Evolutionary conservation across 2,888 invertebrate genomes (phyloP).

Genomic region (Eupithecia centaureata): DNA sequence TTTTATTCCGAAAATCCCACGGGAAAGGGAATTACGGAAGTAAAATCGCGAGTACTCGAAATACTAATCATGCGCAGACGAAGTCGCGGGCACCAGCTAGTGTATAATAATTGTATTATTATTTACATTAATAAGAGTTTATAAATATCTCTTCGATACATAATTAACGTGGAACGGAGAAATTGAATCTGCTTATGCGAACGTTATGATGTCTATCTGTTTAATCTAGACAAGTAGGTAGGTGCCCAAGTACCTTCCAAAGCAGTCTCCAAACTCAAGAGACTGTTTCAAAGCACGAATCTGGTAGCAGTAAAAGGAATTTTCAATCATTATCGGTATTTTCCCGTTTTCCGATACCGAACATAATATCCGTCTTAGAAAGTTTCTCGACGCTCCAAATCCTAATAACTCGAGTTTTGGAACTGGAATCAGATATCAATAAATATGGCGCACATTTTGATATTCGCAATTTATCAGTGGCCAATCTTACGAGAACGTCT

Average conservation of each 20-base stretch:
- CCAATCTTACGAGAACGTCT: constrained; percentile 20
- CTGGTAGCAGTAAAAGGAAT: constrained; percentile 1
- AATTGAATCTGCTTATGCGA: background rate
- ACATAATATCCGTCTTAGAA: constrained; percentile 36
- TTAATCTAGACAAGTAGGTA: too few species aligned
- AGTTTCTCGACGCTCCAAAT: constrained; percentile 29
- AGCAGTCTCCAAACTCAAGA: background rate
- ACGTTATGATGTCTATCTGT: background rate
- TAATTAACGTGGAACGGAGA: too few species aligned
- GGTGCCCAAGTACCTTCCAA: too few species aligned
- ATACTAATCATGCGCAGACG: too few species aligned
- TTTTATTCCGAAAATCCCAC: too few species aligned
- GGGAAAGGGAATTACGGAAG: too few species aligned
- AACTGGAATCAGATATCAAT: constrained; percentile 35
- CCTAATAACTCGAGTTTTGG: constrained; percentile 34
- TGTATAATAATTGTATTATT: too few species aligned
- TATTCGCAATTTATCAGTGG: constrained; percentile 31
- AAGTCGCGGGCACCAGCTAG: too few species aligned
- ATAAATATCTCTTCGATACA: too few species aligned
- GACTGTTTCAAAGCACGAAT: constrained; percentile 1
- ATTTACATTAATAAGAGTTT: too few species aligned
- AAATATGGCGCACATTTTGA: constrained; percentile 28
- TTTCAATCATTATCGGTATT: constrained; percentile 17
- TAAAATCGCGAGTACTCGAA: too few species aligned
- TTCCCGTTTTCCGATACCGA: constrained; percentile 11